Percentiles rank a stretch among this genome's conserved stretches.
These are phyloP conservation scores for Epizoanthus ramosus DNA, from an alignment of 92 coral and sea anemone species.

Conservation along the genomic window DNA sequence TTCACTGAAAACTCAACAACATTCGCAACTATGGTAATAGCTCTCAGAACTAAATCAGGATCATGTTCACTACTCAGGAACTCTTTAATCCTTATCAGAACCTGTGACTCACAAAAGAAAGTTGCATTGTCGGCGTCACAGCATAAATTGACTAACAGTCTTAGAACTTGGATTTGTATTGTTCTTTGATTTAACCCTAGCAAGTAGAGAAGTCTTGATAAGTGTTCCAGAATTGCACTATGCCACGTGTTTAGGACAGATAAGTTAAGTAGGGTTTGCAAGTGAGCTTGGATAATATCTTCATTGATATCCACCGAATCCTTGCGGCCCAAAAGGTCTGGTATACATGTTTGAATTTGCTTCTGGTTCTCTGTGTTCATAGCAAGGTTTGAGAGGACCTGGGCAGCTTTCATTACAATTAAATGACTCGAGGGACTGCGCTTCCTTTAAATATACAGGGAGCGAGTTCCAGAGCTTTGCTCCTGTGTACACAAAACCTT, in stretches of 20 bases:
- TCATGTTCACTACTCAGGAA: slow-evolving; percentile 49
- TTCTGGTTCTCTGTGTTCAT: slow-evolving; percentile 76
- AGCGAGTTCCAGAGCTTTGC: too few relatives aligned
- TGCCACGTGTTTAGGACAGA: slow-evolving; percentile 76
- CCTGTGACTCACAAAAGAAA: not conserved
- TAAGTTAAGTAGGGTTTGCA: slow-evolving; percentile 75
- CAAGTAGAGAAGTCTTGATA: not conserved
- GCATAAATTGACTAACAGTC: too few relatives aligned
- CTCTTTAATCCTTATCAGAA: slow-evolving; percentile 39
- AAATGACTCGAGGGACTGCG: too few relatives aligned
- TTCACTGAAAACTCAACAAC: slow-evolving; percentile 28
- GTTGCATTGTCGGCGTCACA: too few relatives aligned
- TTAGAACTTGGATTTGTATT: not conserved
- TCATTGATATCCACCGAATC: slow-evolving; percentile 22
- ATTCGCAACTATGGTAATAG: slow-evolving; percentile 57
- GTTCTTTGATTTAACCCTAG: slow-evolving; percentile 8
- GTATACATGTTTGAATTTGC: slow-evolving; percentile 56
- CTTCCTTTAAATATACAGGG: too few relatives aligned
- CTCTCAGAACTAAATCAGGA: slow-evolving; percentile 54
- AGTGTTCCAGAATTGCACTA: slow-evolving; percentile 42
- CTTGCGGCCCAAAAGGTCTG: slow-evolving; percentile 48
- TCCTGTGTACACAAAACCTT: too few relatives aligned
- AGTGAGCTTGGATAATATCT: slow-evolving; percentile 46
- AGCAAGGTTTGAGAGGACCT: slow-evolving; percentile 75
- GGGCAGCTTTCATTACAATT: slow-evolving; percentile 67